Base-by-base conservation (phyloP, 2,888 invertebrate genomes). In the Pteria penguin region DNA sequence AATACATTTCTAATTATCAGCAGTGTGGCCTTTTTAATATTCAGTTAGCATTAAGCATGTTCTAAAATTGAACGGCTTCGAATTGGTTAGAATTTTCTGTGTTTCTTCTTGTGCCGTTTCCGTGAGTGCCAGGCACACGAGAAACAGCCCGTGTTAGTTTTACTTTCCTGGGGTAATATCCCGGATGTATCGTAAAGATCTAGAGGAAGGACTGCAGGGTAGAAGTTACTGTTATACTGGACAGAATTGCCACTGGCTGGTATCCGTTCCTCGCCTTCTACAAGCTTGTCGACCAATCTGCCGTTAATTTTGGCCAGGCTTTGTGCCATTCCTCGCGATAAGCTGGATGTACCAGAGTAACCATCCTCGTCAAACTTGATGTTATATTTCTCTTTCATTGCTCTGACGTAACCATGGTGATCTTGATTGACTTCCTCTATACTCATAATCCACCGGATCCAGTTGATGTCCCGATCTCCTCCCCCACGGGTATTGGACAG, bases 361-460 rank as follows among this genome's bases (percentile, higher is more conserved):
- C 5, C 14, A 36, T 36, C 45, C 5, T 11, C 14, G 45, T 36
- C 45, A n/a, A n/a, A n/a, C 14, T 36, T 14, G 14, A 36, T 36
- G 5, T 36, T 5, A 5, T 14, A 36, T 36, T 36, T 36, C 14
- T 36, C 45, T 5, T 14, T 5, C 45, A 36, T 36, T 36, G 5
- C 14, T 5, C 45, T 5, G 14, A 36, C 45, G 45, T 36, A 36
- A 11, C 45, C 45, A 11, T 36, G 8, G 45, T 11, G 5, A 36
- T 36, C 45, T 36, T 36, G 5, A 36, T 36, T 36, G 45, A 14
- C 45, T 11, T 36, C 14, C 45, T 36, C 45, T 36, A 36, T 36
- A 14, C 14, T 36, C 45, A 36, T 36, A 14, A 68, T 68, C 68
- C 68, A 68, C 22, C 57, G 55, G 5, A 55, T 29, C 68, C 68